Evolutionary conservation across 2,113 vertebrate genomes (phyloP).

Genomic region (Piprites chloris): DNA sequence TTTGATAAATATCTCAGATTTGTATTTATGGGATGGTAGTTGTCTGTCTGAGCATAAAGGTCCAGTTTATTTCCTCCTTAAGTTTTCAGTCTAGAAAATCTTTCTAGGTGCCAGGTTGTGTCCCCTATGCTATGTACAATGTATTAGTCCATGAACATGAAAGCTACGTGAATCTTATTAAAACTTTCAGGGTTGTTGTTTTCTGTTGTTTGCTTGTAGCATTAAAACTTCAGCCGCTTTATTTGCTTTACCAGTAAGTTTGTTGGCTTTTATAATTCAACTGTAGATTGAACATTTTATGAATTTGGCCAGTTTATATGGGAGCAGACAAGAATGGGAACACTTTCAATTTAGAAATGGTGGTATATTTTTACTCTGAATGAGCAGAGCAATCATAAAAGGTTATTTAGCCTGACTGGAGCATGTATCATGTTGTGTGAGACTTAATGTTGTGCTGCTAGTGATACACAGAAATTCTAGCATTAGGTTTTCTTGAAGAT

Average conservation of each 20-base stretch:
- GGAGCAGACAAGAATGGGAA: not conserved
- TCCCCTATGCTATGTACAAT: not conserved
- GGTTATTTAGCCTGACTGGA: not conserved
- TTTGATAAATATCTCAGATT: not conserved
- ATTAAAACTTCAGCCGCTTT: not conserved
- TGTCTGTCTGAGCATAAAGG: not conserved
- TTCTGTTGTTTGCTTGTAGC: not conserved
- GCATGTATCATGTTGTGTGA: not conserved
- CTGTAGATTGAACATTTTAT: not conserved
- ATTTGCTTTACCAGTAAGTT: not conserved
- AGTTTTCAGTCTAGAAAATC: not conserved
- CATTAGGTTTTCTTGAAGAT: not conserved
- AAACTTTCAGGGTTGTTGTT: not conserved
- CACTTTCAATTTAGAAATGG: not conserved
- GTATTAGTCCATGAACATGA: not conserved
- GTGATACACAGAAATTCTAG: not conserved
- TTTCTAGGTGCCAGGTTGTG: not conserved
- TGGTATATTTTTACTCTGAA: not conserved
- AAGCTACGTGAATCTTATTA: not conserved
- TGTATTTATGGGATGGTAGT: not conserved
- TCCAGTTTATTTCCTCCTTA: not conserved
- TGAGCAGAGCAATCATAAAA: not conserved
- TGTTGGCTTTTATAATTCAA: not conserved
- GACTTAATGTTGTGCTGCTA: not conserved
- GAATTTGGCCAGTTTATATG: not conserved